phyloP scores from a whole-genome alignment of 2,113 vertebrate species.

The Ptilorrhoa leucosticta region DNA sequence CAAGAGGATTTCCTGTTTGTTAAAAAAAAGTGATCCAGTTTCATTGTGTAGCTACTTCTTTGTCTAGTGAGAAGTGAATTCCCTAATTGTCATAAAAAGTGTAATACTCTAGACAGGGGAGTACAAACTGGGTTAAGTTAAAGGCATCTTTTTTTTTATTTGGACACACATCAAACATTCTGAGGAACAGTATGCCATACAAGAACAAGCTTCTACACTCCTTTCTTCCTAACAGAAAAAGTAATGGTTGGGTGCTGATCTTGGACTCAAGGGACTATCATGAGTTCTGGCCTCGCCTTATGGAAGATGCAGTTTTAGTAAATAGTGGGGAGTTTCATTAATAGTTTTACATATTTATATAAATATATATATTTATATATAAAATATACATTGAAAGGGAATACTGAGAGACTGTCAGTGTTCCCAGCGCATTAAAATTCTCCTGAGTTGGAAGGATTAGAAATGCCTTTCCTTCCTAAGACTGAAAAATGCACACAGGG shows the following conservation, averaged over 20 bases:
- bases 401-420: neutral
- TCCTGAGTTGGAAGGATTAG: neutral
- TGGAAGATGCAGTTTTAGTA: neutral
- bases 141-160: neutral
- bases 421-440: neutral
- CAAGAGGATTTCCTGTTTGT: neutral
- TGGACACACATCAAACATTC: neutral
- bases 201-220: neutral
- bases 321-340: neutral
- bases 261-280: neutral
- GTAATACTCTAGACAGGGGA: neutral
- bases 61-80: neutral
- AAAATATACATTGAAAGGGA: neutral
- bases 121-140: neutral
- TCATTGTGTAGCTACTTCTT: neutral
- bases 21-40: neutral
- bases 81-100: neutral
- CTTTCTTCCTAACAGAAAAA: neutral
- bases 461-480: neutral
- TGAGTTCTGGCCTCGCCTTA: neutral
- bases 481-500: neutral
- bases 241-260: neutral
- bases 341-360: neutral
- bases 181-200: neutral
- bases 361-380: neutral